These are phyloP conservation scores for Scortum barcoo DNA, from an alignment of 2,113 vertebrate genomes.

Conservation along the genomic window DNA sequence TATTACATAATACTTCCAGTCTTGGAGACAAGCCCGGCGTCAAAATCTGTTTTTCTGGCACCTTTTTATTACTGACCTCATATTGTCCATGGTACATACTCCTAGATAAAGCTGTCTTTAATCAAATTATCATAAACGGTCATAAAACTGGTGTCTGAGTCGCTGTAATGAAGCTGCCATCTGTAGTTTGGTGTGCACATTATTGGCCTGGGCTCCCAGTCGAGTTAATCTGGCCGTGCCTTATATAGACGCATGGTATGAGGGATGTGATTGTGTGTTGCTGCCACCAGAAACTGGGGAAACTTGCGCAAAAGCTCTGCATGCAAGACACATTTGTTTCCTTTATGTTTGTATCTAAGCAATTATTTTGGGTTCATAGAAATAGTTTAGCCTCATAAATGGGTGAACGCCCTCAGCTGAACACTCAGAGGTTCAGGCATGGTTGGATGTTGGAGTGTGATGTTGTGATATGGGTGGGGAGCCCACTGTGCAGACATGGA, in stretches of 20 bases:
- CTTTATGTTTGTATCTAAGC: background rate
- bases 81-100: background rate
- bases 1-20: background rate
- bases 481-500: constrained; percentile 53
- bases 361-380: constrained; percentile 4
- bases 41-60: too few relatives aligned
- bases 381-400: constrained; percentile 29
- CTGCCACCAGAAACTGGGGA: background rate
- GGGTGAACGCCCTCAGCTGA: constrained; percentile 42
- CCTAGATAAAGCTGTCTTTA: background rate
- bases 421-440: constrained; percentile 14
- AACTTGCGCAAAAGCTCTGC: background rate
- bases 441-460: constrained; percentile 51
- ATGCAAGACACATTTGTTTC: background rate
- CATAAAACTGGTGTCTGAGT: background rate
- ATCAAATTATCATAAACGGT: background rate
- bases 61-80: background rate
- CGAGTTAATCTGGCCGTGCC: background rate
- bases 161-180: background rate
- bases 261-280: background rate
- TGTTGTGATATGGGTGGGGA: constrained; percentile 74
- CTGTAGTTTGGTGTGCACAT: background rate
- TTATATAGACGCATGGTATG: background rate
- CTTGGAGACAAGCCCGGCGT: too few relatives aligned
- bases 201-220: too few relatives aligned